Evolutionary conservation across 2,797 vertebrate genomes (phyloP).

Genomic region (Rallus crepitans): DNA sequence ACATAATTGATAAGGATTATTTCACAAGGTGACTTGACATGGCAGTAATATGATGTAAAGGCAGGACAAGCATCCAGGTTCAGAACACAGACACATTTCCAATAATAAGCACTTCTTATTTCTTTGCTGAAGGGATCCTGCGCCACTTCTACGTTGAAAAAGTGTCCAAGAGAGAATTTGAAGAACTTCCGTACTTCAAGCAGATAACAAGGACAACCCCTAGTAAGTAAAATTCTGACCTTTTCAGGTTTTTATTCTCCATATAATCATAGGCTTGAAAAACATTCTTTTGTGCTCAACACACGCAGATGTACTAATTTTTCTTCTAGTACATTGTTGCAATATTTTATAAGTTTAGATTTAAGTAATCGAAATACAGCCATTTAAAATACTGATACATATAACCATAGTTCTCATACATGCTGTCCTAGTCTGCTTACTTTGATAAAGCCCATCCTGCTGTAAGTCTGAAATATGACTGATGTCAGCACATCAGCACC

Average conservation of each 20-base stretch:
- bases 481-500: not conserved
- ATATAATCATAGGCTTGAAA: not conserved
- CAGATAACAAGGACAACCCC: slow-evolving; percentile 82
- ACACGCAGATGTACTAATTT: not conserved
- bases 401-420: not conserved
- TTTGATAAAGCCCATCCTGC: not conserved
- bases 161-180: slow-evolving; percentile 82
- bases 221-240: slow-evolving; percentile 77
- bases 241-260: not conserved
- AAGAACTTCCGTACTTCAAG: slow-evolving; percentile 82
- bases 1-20: not conserved
- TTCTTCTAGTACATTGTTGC: not conserved
- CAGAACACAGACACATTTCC: not conserved
- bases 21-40: not conserved
- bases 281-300: not conserved
- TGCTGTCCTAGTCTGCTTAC: not conserved
- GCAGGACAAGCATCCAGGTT: slow-evolving; percentile 9
- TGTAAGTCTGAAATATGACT: not conserved
- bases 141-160: slow-evolving; percentile 80
- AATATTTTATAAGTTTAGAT: not conserved
- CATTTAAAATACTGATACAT: not conserved
- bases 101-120: not conserved
- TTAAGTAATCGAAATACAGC: not conserved
- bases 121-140: slow-evolving; percentile 77
- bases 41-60: not conserved